A percentile compares a stretch with the other conserved stretches of the same genome.
These are phyloP conservation scores for Lycodopsis pacificus DNA, from an alignment of 2,797 vertebrate genomes.

Conservation along the genomic window DNA sequence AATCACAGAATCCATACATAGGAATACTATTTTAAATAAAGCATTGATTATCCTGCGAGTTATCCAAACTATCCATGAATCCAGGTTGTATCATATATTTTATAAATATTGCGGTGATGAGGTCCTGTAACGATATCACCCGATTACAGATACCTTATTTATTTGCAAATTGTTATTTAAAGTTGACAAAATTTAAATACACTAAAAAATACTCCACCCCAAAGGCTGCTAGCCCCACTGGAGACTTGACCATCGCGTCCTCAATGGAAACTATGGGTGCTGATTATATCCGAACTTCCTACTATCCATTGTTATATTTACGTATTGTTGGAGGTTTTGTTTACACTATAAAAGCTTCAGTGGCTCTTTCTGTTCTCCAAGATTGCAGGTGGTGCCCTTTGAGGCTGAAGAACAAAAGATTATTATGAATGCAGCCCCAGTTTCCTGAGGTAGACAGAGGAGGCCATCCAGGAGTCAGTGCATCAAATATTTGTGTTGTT, in stretches of 20 bases:
- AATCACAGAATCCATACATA: not conserved
- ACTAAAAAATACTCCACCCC: not conserved
- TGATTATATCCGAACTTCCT: not conserved
- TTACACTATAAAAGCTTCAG: constrained; percentile 27
- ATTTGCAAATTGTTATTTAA: not conserved
- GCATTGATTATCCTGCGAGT: not conserved
- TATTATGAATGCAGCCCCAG: constrained; percentile 44
- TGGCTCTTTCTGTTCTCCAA: constrained; percentile 20
- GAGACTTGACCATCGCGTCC: not conserved
- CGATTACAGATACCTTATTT: not conserved
- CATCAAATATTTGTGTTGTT: constrained; percentile 60
- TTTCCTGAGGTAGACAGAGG: constrained; percentile 43
- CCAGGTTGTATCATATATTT: not conserved
- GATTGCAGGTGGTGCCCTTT: constrained; percentile 40
- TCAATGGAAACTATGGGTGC: not conserved
- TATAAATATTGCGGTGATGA: not conserved
- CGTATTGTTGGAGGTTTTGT: constrained; percentile 31
- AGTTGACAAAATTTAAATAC: not conserved
- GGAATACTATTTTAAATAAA: not conserved
- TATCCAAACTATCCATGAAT: not conserved
- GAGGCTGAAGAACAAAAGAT: constrained; percentile 54
- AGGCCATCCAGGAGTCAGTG: constrained; percentile 34
- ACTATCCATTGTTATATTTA: constrained; percentile 16
- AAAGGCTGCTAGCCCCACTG: not conserved
- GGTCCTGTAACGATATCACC: not conserved